Evolutionary conservation across 1,140 invertebrate genomes (phyloP), one percentile per base, ranked within the genome.

Genomic region (Drosophila ambigua): DNA sequence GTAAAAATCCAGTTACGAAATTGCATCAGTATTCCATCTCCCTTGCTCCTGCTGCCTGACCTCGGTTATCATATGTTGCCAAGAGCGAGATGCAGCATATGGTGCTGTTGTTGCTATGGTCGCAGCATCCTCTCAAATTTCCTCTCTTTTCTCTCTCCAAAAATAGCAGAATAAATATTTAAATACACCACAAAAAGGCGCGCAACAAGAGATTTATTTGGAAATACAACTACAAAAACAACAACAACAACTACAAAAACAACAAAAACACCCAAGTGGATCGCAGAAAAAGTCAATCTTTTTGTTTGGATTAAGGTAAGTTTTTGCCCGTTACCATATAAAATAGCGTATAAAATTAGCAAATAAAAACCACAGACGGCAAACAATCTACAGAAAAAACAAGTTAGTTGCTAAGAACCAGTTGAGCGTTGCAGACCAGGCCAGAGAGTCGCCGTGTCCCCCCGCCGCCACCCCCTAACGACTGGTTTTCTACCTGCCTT

Each of bases 331-430:
- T 75, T 75, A 28, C 61, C 72, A 53, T 75, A 46, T 45, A 74
- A 65, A 75, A 75, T 53, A 52, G 72, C 52, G 66, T 53, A 66
- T 50, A 45, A 45, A 66, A 61, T 39, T 76, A 80, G 43, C 73
- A 80, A 57, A 57, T 39, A 59, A 63, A 80, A 63, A 61, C 54
- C 51, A 31, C 51, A 77, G 53, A 59, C 68, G 68, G 62, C 58
- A 49, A 51, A 58, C 55, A 58, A 77, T 48, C 62, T 62, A 77
- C 50, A 77, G 52, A 77, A 73, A 79, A 87, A 87, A 87, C 81
- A 80, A 85, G 81, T 84, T 84, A 62, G 77, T 74, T 85, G 82
- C 77, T 66, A 77, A 85, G 81, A 85, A 85, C 81, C 81, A 87
- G 81, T 85, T 85, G 54, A 49, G 66, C 77, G 75, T 78, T 67